These are phyloP conservation scores for Drosophila tanythrix DNA, from an alignment of 2,888 invertebrate genomes.

Conservation along the genomic window DNA sequence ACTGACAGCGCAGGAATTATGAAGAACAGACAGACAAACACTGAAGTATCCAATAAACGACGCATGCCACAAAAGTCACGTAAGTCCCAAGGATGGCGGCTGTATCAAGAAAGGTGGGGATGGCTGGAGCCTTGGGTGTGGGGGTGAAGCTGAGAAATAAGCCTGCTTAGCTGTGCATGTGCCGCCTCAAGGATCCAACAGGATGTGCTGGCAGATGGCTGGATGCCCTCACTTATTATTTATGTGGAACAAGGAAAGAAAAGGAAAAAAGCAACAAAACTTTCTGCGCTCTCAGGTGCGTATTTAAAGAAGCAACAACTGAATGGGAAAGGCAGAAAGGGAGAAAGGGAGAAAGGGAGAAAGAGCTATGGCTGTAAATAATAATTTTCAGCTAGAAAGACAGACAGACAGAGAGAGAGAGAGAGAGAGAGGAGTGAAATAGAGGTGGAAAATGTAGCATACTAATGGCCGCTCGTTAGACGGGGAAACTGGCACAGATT, in stretches of 20 bases:
- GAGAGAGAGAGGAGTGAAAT: not conserved
- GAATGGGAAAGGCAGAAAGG: conserved; percentile 18
- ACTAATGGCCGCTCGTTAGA: conserved; percentile 69
- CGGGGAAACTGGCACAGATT: conserved; percentile 44
- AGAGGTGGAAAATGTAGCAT: not conserved
- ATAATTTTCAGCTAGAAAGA: conserved; percentile 11
- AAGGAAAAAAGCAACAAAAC: not conserved
- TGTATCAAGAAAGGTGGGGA: not conserved
- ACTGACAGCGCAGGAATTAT: conserved; percentile 29
- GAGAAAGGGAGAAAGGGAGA: conserved; percentile 3
- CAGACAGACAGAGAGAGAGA: not conserved
- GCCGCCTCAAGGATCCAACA: conserved; percentile 41
- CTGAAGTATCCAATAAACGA: conserved; percentile 57
- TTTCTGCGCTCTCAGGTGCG: conserved; percentile 58
- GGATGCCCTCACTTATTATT: conserved; percentile 55
- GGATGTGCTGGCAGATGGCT: conserved; percentile 39
- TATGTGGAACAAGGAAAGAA: conserved; percentile 48
- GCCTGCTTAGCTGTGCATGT: conserved; percentile 51
- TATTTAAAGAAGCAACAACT: conserved; percentile 49
- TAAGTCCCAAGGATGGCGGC: conserved; percentile 39
- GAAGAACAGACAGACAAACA: conserved; percentile 30
- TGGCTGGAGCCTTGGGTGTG: not conserved
- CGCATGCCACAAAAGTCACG: conserved; percentile 73
- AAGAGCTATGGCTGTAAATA: conserved; percentile 41
- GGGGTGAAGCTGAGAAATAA: conserved; percentile 31